phyloP scores from a whole-genome alignment of 1,140 invertebrate species.

The Drosophila dunni region DNA sequence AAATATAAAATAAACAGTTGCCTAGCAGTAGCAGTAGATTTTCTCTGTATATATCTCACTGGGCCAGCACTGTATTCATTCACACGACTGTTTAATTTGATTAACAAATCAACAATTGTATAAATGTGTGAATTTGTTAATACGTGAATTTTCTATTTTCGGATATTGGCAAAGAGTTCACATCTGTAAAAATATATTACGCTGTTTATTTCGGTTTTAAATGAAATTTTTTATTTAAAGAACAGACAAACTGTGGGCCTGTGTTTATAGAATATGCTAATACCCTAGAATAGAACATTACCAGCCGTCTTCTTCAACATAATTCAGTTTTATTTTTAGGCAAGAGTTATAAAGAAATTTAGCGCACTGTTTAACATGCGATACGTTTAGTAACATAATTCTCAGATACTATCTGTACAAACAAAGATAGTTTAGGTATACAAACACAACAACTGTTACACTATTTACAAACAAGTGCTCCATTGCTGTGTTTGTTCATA shows the following conservation, averaged over 20 bases:
- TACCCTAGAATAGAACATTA: neutral
- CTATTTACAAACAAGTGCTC: neutral
- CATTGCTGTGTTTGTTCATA: neutral
- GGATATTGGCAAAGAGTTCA: constrained; percentile 54
- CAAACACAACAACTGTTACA: neutral
- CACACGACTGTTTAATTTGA: constrained; percentile 42
- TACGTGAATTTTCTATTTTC: constrained; percentile 62
- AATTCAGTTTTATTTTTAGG: too few relatives aligned
- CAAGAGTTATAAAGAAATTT: too few relatives aligned
- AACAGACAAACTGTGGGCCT: neutral
- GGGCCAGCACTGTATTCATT: constrained; percentile 26
- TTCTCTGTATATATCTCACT: neutral
- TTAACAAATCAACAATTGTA: constrained; percentile 56
- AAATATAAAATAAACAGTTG: constrained; percentile 5
- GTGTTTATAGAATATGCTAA: neutral
- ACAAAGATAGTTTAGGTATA: neutral
- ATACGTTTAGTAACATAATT: too few relatives aligned
- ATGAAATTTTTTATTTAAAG: constrained; percentile 17
- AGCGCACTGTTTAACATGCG: too few relatives aligned
- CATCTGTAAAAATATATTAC: constrained; percentile 58
- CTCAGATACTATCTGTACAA: too few relatives aligned
- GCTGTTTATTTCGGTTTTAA: constrained; percentile 53
- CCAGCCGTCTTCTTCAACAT: neutral
- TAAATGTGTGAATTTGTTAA: constrained; percentile 37
- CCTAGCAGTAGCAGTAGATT: neutral